Evolutionary conservation across 2,888 invertebrate species (phyloP).

Genomic region (Parnassius glacialis): DNA sequence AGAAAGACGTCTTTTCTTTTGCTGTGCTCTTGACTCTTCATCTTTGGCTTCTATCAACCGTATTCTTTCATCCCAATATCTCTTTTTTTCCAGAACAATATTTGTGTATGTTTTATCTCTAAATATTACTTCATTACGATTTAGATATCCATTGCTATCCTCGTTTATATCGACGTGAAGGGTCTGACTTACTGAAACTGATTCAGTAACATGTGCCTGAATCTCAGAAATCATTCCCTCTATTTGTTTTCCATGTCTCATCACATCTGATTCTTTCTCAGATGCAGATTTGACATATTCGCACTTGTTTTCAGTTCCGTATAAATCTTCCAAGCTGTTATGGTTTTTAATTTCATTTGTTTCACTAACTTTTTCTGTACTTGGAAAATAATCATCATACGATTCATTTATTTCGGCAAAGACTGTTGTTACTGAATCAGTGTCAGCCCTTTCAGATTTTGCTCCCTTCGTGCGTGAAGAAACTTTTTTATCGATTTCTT

Average conservation of each 20-base stretch:
- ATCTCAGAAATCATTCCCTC: constrained; percentile 79
- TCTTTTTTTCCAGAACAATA: constrained; percentile 72
- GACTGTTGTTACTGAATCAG: constrained; percentile 66
- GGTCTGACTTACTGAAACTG: constrained; percentile 75
- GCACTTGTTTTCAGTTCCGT: constrained; percentile 43
- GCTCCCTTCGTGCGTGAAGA: constrained; percentile 52
- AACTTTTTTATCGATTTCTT: constrained; percentile 66
- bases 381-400: constrained; percentile 62
- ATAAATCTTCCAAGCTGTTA: constrained; percentile 37
- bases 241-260: constrained; percentile 60
- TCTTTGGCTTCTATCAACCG: constrained; percentile 66
- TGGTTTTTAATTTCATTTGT: constrained; percentile 40
- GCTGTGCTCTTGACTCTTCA: constrained; percentile 52
- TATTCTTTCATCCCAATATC: constrained; percentile 76
- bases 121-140: constrained; percentile 50
- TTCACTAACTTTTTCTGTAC: constrained; percentile 49
- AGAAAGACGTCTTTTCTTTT: constrained; percentile 55
- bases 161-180: constrained; percentile 50
- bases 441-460: constrained; percentile 44
- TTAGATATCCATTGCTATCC: constrained; percentile 31
- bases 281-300: constrained; percentile 74
- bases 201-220: constrained; percentile 78
- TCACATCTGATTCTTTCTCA: constrained; percentile 74
- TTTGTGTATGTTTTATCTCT: constrained; percentile 52
- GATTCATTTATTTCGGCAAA: constrained; percentile 72